phyloP scores from a whole-genome alignment of 64 coral and sea anemone species.

The Hydrozoanthus tunicans region DNA sequence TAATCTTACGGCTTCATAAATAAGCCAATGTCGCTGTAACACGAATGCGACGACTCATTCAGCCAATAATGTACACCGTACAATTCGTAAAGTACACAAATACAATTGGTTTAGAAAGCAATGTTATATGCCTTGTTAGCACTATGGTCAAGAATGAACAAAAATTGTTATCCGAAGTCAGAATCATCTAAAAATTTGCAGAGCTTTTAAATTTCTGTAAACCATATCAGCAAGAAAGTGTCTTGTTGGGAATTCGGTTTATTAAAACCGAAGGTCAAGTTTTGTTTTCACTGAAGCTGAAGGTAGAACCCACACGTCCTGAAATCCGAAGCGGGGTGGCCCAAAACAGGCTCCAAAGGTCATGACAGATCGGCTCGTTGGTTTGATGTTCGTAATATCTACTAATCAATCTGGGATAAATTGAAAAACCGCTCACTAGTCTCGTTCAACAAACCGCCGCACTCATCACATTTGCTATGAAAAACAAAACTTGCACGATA shows the following conservation, averaged over 20 bases:
- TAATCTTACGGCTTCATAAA: conserved; percentile 41
- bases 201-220: background rate
- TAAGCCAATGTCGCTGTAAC: background rate
- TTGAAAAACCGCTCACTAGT: background rate
- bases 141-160: background rate
- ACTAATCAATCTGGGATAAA: conserved; percentile 3
- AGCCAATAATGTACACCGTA: conserved; percentile 3
- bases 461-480: background rate
- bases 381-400: conserved; percentile 23
- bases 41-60: background rate
- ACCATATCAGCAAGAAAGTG: conserved; percentile 11
- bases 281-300: conserved; percentile 45
- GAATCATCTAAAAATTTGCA: background rate
- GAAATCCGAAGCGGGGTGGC: conserved; percentile 24
- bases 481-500: background rate
- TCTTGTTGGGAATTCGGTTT: background rate
- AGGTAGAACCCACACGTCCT: background rate
- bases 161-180: background rate
- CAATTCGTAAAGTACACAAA: conserved; percentile 40
- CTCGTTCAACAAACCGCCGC: background rate
- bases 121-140: conserved; percentile 12
- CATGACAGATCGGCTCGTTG: conserved; percentile 12
- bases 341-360: background rate
- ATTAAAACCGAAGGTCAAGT: conserved; percentile 26
- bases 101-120: background rate